Evolutionary conservation across 2,113 vertebrate species (phyloP), one percentile per base, ranked within the genome.

Genomic region (Tachysurus fulvidraco): DNA sequence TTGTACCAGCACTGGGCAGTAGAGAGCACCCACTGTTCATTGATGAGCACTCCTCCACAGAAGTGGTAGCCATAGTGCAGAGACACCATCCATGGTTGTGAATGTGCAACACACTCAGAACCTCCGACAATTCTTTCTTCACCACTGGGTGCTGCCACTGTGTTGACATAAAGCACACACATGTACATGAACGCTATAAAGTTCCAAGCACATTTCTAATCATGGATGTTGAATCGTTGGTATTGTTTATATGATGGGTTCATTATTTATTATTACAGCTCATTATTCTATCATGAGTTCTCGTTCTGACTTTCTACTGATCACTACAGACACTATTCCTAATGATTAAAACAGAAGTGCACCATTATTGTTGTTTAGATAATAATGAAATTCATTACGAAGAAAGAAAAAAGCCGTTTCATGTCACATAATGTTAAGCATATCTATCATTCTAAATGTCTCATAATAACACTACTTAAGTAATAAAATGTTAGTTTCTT

Each of bases 1-100:
- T 93, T 94, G 90, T 94, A 94, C 94, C 94, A 95, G 87, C 93
- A 95, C 92, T 95, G 94, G 60, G 94, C 94, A 19, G 93, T 94
- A 76, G 95, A 94, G 59, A 95, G 91, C 90, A 95, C 91, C 92
- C 93, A 93, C 89, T 94, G 92, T 0, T 71, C 86, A 81, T 88
- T 94, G 89, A 95, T 93, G 73, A 95, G 93, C 87, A 94, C 93
- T 6, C 91, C 93, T n/a, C 94, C 93, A 60, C 94, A 95, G 89
- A 94, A 93, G 90, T 95, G 88, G 84, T 94, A 95, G 19, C 94
- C 94, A 28, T 93, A 93, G 90, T 94, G 94, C 28, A 95, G 92
- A 52, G 94, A 95, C 44, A 93, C 94, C 92, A 94, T 93, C 91
- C 80, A 95, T 13, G 93, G 93, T 67, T 92, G 88, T 84, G 93